These are phyloP conservation scores for Sceloporus tristichus DNA, from an alignment of 2,113 vertebrate species.

Conservation along the genomic window DNA sequence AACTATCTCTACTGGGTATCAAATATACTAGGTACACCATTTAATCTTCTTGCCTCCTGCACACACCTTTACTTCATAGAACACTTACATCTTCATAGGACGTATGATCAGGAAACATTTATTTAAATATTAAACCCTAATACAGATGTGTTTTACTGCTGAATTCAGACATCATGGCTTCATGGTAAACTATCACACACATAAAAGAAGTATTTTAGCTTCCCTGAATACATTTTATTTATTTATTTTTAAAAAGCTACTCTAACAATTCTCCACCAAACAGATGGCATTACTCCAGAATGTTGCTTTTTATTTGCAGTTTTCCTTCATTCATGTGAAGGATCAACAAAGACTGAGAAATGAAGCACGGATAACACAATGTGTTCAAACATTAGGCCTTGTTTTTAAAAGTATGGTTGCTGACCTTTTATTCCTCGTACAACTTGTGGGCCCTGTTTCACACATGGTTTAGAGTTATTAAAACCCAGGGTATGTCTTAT, in stretches of 20 bases:
- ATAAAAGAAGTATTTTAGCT: not conserved
- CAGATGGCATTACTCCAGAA: not conserved
- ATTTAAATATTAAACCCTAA: not conserved
- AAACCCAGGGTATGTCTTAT: not conserved
- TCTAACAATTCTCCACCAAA: not conserved
- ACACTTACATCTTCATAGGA: no score
- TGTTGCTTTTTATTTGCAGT: not conserved
- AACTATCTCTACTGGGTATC: no score
- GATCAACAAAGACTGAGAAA: constrained; percentile 4
- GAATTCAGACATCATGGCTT: not conserved
- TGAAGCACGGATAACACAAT: not conserved
- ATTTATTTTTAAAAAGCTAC: not conserved
- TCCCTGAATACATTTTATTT: not conserved
- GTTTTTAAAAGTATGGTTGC: not conserved
- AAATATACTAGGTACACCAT: no score
- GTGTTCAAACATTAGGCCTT: constrained; percentile 6
- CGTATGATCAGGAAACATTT: not conserved
- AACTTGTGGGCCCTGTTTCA: not conserved
- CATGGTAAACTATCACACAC: not conserved
- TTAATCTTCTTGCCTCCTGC: no score
- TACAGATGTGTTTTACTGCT: not conserved
- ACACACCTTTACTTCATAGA: no score
- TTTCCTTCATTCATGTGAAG: not conserved
- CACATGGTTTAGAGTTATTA: not conserved
- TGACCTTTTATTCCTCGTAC: not conserved